These are phyloP conservation scores for Xenentodon cancila DNA, from an alignment of 2,797 vertebrate species.

Conservation along the genomic window DNA sequence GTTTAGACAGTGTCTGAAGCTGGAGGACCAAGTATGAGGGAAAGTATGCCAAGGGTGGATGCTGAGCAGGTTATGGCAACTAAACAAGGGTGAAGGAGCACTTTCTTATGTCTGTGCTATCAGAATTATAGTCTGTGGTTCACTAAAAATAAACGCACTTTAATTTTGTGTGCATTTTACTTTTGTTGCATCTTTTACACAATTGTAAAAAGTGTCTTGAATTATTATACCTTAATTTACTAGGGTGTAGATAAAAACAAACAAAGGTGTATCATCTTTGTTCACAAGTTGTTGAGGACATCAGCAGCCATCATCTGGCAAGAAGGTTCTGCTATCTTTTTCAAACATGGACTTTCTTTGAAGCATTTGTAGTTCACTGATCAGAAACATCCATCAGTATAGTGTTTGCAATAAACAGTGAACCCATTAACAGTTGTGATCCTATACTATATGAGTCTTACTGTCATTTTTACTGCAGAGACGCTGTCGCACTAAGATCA, in stretches of 20 bases:
- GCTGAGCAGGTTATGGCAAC: constrained; percentile 31
- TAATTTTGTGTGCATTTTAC: not conserved
- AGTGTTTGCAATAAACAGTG: too few relatives aligned
- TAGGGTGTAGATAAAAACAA: not conserved
- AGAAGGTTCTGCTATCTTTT: too few relatives aligned
- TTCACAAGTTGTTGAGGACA: not conserved
- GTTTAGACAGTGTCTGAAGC: constrained; percentile 46
- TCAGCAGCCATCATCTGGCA: too few relatives aligned
- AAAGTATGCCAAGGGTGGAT: constrained; percentile 29
- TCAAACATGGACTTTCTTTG: too few relatives aligned
- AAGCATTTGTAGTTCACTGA: too few relatives aligned
- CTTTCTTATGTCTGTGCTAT: constrained; percentile 35
- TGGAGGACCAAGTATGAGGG: constrained; percentile 34
- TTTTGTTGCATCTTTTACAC: not conserved
- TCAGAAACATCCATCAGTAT: not conserved
- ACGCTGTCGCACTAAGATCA: too few relatives aligned
- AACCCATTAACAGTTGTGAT: too few relatives aligned
- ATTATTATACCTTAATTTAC: not conserved
- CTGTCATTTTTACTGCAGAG: too few relatives aligned
- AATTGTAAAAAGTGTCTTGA: not conserved
- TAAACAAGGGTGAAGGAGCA: constrained; percentile 26
- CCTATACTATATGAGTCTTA: too few relatives aligned
- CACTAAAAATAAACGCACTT: constrained; percentile 20
- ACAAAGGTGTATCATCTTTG: not conserved
- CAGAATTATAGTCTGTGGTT: constrained; percentile 6